Conservation (phyloP, 2,113 vertebrate genomes). For the Thalassarche chlororhynchos region DNA sequence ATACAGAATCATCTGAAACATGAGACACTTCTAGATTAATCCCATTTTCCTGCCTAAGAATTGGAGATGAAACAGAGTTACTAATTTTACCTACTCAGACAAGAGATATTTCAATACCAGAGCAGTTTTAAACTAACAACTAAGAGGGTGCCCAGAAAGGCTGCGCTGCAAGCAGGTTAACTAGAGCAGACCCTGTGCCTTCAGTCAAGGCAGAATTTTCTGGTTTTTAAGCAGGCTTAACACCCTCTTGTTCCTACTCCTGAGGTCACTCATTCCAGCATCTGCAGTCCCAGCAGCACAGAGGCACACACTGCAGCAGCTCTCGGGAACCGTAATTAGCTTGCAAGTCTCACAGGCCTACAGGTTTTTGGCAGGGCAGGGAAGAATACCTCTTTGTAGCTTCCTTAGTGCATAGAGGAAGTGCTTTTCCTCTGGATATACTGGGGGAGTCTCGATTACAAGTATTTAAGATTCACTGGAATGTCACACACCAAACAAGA, state of each 20-base stretch:
- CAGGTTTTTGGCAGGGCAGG: not conserved
- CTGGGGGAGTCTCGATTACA: not conserved
- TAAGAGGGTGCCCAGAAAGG: not conserved
- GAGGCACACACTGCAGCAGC: not conserved
- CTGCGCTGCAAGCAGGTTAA: not conserved
- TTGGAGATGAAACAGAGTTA: not conserved
- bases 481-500: not conserved
- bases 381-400: not conserved
- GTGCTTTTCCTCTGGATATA: not conserved
- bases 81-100: not conserved
- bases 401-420: not conserved
- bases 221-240: not conserved
- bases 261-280: not conserved
- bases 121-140: not conserved
- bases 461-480: not conserved
- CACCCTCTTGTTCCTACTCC: not conserved
- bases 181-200: not conserved
- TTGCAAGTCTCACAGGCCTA: not conserved
- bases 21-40: rapidly evolving
- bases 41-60: not conserved
- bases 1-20: not conserved
- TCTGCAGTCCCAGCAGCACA: not conserved
- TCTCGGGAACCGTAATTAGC: not conserved
- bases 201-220: not conserved
- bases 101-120: not conserved